Conservation (phyloP, 2,888 invertebrate genomes). For the Lithodes maja region DNA sequence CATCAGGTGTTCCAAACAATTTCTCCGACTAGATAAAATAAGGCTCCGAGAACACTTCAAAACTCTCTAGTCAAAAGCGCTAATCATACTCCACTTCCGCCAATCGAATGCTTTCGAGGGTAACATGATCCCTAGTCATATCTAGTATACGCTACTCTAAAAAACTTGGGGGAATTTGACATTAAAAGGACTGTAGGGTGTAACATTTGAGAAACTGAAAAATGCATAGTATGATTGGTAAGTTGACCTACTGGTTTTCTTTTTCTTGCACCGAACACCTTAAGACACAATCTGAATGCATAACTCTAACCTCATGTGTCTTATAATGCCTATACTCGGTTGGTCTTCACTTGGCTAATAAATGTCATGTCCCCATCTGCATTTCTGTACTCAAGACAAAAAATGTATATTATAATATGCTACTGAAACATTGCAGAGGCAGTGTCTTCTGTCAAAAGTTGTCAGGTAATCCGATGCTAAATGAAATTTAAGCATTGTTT, state of each 20-base stretch:
- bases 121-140: slow-evolving; percentile 42
- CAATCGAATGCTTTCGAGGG: slow-evolving; percentile 36
- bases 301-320: background rate
- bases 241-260: slow-evolving; percentile 58
- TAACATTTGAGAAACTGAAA: slow-evolving; percentile 63
- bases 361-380: too few species aligned
- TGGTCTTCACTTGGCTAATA: too few species aligned
- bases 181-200: slow-evolving; percentile 1
- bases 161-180: slow-evolving; percentile 18
- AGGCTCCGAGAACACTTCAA: slow-evolving; percentile 21
- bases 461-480: too few species aligned
- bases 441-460: too few species aligned
- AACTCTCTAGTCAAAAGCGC: slow-evolving; percentile 29
- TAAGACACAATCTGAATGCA: slow-evolving; percentile 57
- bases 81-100: slow-evolving; percentile 37
- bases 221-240: slow-evolving; percentile 66
- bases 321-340: background rate
- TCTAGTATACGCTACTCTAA: slow-evolving; percentile 42
- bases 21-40: slow-evolving; percentile 20
- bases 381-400: too few species aligned
- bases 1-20: slow-evolving; percentile 10
- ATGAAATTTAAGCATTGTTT: too few species aligned
- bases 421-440: too few species aligned
- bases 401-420: too few species aligned
- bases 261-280: slow-evolving; percentile 53